A percentile compares a stretch with the other conserved stretches of the same genome.
Evolutionary conservation across 2,113 vertebrate genomes (phyloP).

Genomic region (Ciconia maguari): DNA sequence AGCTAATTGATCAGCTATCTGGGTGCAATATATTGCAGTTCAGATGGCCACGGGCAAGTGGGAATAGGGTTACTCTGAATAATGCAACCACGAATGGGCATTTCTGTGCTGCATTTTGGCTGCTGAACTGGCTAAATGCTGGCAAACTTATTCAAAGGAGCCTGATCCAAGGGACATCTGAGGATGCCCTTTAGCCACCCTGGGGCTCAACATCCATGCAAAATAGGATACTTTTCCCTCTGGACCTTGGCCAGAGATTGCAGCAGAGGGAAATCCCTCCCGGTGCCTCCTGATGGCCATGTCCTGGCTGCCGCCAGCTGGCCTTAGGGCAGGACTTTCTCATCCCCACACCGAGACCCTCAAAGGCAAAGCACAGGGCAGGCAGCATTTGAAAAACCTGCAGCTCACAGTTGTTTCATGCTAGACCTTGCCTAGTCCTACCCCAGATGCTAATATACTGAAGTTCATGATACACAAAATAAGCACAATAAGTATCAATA

Average conservation of each 20-base stretch:
- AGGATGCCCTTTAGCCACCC: neutral
- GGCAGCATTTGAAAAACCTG: neutral
- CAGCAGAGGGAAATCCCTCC: neutral
- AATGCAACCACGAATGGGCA: fast-evolving
- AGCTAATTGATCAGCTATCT: constrained; percentile 22
- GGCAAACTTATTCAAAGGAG: neutral
- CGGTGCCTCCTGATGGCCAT: neutral
- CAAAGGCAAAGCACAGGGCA: neutral
- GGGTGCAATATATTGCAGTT: neutral
- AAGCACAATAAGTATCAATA: neutral
- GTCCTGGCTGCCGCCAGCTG: neutral
- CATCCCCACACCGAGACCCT: fast-evolving
- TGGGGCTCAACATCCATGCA: neutral
- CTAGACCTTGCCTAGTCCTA: neutral
- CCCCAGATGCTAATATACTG: neutral
- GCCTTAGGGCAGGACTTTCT: neutral
- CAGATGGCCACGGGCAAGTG: neutral
- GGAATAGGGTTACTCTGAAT: neutral
- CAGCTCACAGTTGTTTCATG: neutral
- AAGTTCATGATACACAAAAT: neutral
- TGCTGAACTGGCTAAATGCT: neutral
- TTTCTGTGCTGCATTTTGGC: neutral
- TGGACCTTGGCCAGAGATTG: neutral
- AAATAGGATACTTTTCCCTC: neutral
- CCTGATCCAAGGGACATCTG: neutral